phyloP scores from a whole-genome alignment of 2,113 vertebrate species.

The Clarias macrocephalus region DNA sequence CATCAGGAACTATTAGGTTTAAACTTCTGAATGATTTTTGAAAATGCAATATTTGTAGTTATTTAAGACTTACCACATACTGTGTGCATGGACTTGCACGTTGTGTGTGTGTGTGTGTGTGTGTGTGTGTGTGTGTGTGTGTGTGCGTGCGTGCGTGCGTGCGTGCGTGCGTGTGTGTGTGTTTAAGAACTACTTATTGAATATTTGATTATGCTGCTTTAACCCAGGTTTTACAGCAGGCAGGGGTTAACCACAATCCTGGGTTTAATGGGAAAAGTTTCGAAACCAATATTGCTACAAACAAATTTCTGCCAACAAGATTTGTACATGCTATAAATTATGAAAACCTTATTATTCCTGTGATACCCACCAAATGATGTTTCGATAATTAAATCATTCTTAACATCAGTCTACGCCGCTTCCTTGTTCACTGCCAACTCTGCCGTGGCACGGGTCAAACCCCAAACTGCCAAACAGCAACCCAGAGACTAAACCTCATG shows the following conservation, averaged over 20 bases:
- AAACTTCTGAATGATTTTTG: neutral
- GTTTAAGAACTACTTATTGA: neutral
- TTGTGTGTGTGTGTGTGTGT: neutral
- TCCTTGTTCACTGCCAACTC: no score
- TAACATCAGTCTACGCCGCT: no score
- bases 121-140: neutral
- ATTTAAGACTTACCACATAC: neutral
- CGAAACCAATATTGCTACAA: neutral
- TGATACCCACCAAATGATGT: neutral
- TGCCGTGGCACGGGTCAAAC: no score
- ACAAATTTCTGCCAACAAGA: neutral
- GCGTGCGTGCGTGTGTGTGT: neutral
- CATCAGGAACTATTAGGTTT: neutral
- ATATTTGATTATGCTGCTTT: conserved; percentile 9
- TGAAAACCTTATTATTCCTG: neutral
- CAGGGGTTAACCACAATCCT: neutral
- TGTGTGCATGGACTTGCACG: neutral
- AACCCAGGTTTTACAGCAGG: neutral
- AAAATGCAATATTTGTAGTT: neutral
- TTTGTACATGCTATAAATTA: neutral
- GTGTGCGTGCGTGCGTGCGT: neutral
- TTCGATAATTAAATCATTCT: no score
- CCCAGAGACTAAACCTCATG: no score
- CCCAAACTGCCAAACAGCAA: no score
- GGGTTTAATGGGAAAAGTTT: neutral